Conservation (phyloP, 1,140 invertebrate genomes). For the Trichogramma pretiosum region DNA sequence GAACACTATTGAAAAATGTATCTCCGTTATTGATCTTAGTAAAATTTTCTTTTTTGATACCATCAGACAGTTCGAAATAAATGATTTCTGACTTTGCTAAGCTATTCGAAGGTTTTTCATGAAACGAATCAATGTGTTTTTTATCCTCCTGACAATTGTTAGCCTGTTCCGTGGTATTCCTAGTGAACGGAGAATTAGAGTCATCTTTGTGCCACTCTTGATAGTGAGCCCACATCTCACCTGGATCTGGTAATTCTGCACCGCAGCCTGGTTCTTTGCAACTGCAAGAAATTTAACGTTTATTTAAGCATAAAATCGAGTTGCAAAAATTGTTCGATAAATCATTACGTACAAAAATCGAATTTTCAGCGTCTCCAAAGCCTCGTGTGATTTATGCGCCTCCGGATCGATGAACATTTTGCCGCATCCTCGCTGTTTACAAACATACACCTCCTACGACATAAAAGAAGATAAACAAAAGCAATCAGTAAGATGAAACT, state of each 20-base stretch:
- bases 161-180: constrained; percentile 34
- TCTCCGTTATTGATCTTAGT: constrained; percentile 26
- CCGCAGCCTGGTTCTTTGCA: constrained; percentile 43
- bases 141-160: too few species aligned
- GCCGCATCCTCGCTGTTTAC: constrained; percentile 40
- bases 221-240: constrained; percentile 44
- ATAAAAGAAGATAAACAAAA: neutral
- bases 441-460: constrained; percentile 40
- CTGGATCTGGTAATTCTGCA: constrained; percentile 40
- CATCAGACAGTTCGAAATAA: constrained; percentile 39
- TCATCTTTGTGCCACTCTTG: constrained; percentile 44
- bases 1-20: constrained; percentile 25
- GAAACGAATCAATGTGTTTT: constrained; percentile 40
- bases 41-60: constrained; percentile 29
- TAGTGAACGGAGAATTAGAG: constrained; percentile 42
- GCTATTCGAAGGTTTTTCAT: constrained; percentile 33
- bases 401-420: constrained; percentile 43
- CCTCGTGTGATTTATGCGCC: constrained; percentile 41
- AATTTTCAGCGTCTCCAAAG: constrained; percentile 39
- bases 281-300: constrained; percentile 22
- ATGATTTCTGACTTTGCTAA: constrained; percentile 42
- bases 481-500: neutral
- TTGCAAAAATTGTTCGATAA: neutral
- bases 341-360: constrained; percentile 36
- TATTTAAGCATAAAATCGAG: neutral